phyloP scores from a whole-genome alignment of 1,140 invertebrate genomes.

The Bombus turneri region DNA sequence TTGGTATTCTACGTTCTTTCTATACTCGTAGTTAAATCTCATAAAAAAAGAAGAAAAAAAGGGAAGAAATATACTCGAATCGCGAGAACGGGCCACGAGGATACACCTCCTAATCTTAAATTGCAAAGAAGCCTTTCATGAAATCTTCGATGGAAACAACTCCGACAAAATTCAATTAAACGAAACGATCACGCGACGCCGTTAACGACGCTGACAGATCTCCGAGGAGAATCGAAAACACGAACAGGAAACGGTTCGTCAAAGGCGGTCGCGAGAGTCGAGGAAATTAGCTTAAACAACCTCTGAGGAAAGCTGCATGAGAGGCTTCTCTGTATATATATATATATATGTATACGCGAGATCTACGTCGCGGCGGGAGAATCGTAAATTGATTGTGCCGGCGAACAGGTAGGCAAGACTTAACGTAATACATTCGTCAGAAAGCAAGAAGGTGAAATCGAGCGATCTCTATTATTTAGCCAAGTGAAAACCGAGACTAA shows the following conservation, averaged over 20 bases:
- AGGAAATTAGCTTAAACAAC: slow-evolving; percentile 23
- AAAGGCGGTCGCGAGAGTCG: slow-evolving; percentile 22
- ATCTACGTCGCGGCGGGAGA: background rate
- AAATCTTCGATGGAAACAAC: background rate
- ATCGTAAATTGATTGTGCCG: slow-evolving; percentile 40
- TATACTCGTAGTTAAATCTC: no score
- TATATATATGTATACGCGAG: background rate
- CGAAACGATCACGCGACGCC: background rate
- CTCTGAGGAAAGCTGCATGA: slow-evolving; percentile 8
- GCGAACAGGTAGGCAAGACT: slow-evolving; percentile 36
- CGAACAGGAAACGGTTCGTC: slow-evolving; percentile 19
- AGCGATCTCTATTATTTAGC: slow-evolving; percentile 53
- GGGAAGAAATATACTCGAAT: background rate
- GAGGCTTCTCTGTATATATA: background rate
- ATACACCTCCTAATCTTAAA: background rate
- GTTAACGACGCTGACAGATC: no score
- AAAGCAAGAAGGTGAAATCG: slow-evolving; percentile 42
- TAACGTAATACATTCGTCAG: slow-evolving; percentile 42
- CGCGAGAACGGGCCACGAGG: background rate
- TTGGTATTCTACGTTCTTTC: no score
- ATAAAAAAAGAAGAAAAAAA: background rate
- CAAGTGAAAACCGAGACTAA: slow-evolving; percentile 42
- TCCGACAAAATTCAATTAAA: slow-evolving; percentile 2
- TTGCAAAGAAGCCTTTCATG: background rate
- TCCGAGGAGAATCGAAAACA: background rate